Base-by-base conservation (phyloP, 2,888 invertebrate species). In the Macaria liturata region DNA sequence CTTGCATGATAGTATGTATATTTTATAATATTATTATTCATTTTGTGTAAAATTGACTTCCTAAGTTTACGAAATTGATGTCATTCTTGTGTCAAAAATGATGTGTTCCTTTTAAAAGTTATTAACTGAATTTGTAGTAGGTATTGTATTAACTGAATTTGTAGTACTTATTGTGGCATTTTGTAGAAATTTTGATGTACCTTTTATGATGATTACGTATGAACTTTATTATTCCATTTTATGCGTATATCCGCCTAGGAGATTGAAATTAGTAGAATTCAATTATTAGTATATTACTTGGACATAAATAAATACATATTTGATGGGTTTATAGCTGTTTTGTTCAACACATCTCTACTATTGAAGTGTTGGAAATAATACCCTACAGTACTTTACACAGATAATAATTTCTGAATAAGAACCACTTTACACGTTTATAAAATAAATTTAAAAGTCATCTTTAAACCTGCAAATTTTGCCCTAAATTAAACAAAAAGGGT, bases 101-200 rank as follows among this genome's bases (percentile, higher is more conserved):
- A 70, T 71, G 73, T 76, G 71, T 77, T 73, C 72, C 62, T 65
- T 69, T 70, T 64, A 42, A 52, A 52, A 7, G 45, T 52, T 55
- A 42, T 51, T 9, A 32, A 48, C 7, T 42, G 48, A 20, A 43
- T 57, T 68, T 65, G 66, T 61, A 57, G 51, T 64, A 68, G 52
- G 8, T 39, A 39, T 39, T 39, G 39, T 39, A 64, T 62, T 58
- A 57, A 52, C 51, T 50, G 61, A 9, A 42, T 37, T 37, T 37
- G 34, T 37, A 57, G 34, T 37, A 37, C 34, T 37, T 61, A 57
- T 65, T 67, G 62, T 56, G 43, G 9, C 9, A 63, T 70, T 67
- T 72, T 66, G 65, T 70, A 74, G 55, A 54, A 61, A 59, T 70
- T 69, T 72, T 67, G 57, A 70, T 56, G 62, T 67, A 65, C 53